These are phyloP conservation scores for Agrochola lychnidis DNA, from an alignment of 2,888 invertebrate genomes.

Conservation along the genomic window DNA sequence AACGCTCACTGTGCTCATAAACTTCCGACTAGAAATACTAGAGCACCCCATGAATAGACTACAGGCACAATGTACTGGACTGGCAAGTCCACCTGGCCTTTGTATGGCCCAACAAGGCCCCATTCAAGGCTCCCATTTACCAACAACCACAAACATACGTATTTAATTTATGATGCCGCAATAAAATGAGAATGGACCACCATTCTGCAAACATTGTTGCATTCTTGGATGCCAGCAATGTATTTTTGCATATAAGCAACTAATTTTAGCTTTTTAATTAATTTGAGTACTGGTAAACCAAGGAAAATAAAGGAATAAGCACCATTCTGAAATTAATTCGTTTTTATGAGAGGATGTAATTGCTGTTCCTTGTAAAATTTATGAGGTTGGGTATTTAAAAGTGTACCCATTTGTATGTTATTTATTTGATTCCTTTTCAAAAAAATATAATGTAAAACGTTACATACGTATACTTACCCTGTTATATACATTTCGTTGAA, in stretches of 20 bases:
- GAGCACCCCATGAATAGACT: conserved; percentile 51
- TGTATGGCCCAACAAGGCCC: conserved; percentile 46
- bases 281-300: conserved; percentile 22
- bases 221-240: conserved; percentile 15
- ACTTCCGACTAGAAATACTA: conserved; percentile 55
- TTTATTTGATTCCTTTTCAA: neutral
- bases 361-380: conserved; percentile 34
- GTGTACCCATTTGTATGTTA: conserved; percentile 8
- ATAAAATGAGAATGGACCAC: conserved; percentile 47
- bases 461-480: neutral
- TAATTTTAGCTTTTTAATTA: conserved; percentile 50
- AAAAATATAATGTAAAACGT: neutral
- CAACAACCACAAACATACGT: conserved; percentile 1
- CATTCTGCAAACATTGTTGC: conserved; percentile 26
- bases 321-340: conserved; percentile 45
- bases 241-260: conserved; percentile 7
- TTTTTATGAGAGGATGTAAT: conserved; percentile 48
- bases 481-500: neutral
- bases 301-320: conserved; percentile 2
- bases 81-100: conserved; percentile 51
- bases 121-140: conserved; percentile 24
- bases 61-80: conserved; percentile 45
- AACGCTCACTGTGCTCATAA: conserved; percentile 46
- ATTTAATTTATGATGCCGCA: conserved; percentile 34
- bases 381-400: conserved; percentile 32